Base-by-base conservation (phyloP, 2,888 invertebrate genomes). In the Drosophila cognata region DNA sequence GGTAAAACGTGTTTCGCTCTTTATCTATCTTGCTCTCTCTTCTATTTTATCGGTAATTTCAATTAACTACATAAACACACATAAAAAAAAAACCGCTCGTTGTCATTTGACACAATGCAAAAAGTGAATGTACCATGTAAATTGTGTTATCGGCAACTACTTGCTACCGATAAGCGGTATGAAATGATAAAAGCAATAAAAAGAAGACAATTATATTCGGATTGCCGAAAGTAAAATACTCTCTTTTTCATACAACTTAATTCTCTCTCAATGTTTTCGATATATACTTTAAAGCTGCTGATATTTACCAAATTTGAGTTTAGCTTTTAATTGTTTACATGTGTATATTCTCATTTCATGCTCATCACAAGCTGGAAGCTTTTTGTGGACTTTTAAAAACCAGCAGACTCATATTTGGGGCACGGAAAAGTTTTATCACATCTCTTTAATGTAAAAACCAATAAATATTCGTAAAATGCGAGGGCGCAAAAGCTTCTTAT, bases 1-100 rank as follows among this genome's bases (percentile, higher is more conserved):
- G 86, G 81, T 88, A 81, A 86, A 88, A 85, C 85, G 79, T 79
- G 87, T 85, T 88, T 77, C 11, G 36, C 65, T 57, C 21, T 28
- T 29, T 38, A 43, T 56, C 35, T 60, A 7, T 53, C 10, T 53
- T 21, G 56, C 50, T 38, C 29, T 51, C 51, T 35, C 41, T 55
- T 25, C 25, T 29, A 41, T 63, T 59, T 41, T 66, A 71, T 76
- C 66, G 62, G 65, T 61, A 68, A 57, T 71, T 81, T 70, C 67
- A 71, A 77, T 79, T 71, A 62, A 69, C 65, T 71, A 61, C 71
- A 71, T 75, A 68, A 61, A 46, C 61, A 68, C 18, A 46, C 8
- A 46, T 8, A 8, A 25, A 46, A 46, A 18, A 11, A 36, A n/a
- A 13, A 13, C 6, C 21, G 51, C 29, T 11, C 31, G 8, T 18